Evolutionary conservation across 2,888 invertebrate genomes (phyloP).

Genomic region (Nymphalis c-album): DNA sequence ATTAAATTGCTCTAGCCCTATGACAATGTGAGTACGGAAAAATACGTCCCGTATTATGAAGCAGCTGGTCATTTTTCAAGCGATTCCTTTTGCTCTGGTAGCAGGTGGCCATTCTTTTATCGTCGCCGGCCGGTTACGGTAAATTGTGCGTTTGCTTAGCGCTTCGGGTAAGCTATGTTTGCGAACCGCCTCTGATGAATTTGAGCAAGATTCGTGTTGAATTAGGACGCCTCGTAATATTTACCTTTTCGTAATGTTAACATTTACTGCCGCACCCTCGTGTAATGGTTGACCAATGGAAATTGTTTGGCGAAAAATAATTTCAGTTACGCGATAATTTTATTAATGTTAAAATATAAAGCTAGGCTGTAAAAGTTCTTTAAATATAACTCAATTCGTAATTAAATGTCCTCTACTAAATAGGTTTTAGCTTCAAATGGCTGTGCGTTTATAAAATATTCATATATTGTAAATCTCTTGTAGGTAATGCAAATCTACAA

Average conservation of each 20-base stretch:
- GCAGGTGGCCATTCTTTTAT: slow-evolving; percentile 61
- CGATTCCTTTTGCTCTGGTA: slow-evolving; percentile 78
- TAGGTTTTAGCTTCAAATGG: too few relatives aligned
- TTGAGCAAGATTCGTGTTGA: slow-evolving; percentile 66
- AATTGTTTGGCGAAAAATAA: slow-evolving; percentile 20
- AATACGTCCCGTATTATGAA: slow-evolving; percentile 79
- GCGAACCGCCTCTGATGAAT: slow-evolving; percentile 68
- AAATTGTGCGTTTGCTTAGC: slow-evolving; percentile 67
- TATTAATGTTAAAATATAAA: background rate
- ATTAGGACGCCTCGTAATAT: slow-evolving; percentile 61
- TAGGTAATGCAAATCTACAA: slow-evolving; percentile 28
- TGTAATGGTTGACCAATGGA: slow-evolving; percentile 26
- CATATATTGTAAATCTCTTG: slow-evolving; percentile 1
- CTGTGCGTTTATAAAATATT: background rate
- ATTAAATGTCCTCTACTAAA: background rate
- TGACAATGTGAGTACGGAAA: slow-evolving; percentile 80
- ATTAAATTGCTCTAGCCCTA: slow-evolving; percentile 82
- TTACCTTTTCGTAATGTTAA: slow-evolving; percentile 44
- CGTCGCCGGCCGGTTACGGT: slow-evolving; percentile 45
- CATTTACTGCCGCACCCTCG: slow-evolving; percentile 23
- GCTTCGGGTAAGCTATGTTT: slow-evolving; percentile 60
- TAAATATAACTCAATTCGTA: background rate
- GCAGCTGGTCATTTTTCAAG: slow-evolving; percentile 82
- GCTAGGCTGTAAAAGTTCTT: background rate
- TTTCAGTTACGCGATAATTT: slow-evolving; percentile 1